A percentile compares a stretch with the other conserved stretches of the same genome.
phyloP scores from a whole-genome alignment of 2,113 vertebrate genomes.

The Pionites leucogaster region DNA sequence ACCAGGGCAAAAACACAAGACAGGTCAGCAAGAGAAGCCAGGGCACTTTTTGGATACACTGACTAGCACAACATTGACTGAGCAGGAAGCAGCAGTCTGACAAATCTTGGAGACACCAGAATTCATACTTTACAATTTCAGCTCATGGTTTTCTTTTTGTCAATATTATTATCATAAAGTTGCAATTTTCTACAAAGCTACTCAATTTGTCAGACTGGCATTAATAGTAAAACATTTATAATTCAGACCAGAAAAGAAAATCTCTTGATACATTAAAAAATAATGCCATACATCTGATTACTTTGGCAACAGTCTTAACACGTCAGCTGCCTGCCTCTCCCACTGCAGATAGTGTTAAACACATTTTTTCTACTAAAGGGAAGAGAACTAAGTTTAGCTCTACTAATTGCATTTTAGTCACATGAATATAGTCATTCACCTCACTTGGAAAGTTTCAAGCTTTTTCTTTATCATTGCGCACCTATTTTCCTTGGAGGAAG shows the following conservation, averaged over 20 bases:
- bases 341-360: not conserved
- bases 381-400: not conserved
- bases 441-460: not conserved
- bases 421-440: not conserved
- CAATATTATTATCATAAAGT: not conserved
- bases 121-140: not conserved
- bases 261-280: conserved; percentile 13
- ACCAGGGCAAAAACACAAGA: not conserved
- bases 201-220: not conserved
- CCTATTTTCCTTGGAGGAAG: not conserved
- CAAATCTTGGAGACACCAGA: not conserved
- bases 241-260: not conserved
- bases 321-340: not conserved
- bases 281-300: not conserved
- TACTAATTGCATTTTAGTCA: not conserved
- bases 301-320: not conserved
- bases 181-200: not conserved
- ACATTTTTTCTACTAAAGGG: not conserved
- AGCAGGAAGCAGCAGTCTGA: not conserved
- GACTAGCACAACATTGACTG: fast-evolving
- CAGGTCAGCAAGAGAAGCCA: not conserved
- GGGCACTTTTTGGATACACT: not conserved
- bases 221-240: not conserved
- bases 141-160: not conserved
- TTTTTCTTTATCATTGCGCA: not conserved